Percentiles rank a stretch among this genome's conserved stretches.
phyloP scores from a whole-genome alignment of 1,140 invertebrate genomes.

The Brachionus asplanchnoidis region DNA sequence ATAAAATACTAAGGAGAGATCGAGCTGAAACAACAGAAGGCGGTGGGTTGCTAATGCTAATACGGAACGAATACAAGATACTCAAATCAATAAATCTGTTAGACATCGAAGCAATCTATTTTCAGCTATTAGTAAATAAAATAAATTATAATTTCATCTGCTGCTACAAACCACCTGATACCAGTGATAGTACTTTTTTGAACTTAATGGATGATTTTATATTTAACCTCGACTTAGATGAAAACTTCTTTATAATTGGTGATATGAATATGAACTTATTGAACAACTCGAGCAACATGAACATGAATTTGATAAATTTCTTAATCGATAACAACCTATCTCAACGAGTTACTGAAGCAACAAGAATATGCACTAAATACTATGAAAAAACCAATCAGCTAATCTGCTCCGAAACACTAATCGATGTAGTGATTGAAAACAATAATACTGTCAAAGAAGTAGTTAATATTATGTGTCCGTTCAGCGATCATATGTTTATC shows the following conservation, averaged over 20 bases:
- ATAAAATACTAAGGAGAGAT: not conserved
- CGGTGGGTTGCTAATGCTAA: not conserved
- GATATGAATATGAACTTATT: not conserved
- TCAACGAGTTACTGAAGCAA: not conserved
- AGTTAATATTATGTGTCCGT: not conserved
- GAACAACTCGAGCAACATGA: not conserved
- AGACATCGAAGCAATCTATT: not conserved
- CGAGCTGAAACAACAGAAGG: not conserved
- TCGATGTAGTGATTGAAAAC: not conserved
- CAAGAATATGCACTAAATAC: not conserved
- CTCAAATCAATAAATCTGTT: not conserved
- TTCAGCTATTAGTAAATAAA: not conserved
- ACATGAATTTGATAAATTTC: not conserved
- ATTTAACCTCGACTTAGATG: not conserved
- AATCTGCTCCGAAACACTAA: not conserved
- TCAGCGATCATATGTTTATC: not conserved
- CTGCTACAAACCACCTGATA: not conserved
- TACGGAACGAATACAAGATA: not conserved
- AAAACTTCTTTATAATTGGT: not conserved
- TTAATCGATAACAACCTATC: not conserved
- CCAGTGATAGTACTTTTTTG: not conserved
- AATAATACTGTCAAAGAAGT: not conserved
- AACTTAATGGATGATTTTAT: not conserved
- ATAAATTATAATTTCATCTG: not conserved
- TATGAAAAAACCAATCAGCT: not conserved